These are phyloP conservation scores for Fistularia commersonii DNA, from an alignment of 2,797 vertebrate species.

Conservation along the genomic window DNA sequence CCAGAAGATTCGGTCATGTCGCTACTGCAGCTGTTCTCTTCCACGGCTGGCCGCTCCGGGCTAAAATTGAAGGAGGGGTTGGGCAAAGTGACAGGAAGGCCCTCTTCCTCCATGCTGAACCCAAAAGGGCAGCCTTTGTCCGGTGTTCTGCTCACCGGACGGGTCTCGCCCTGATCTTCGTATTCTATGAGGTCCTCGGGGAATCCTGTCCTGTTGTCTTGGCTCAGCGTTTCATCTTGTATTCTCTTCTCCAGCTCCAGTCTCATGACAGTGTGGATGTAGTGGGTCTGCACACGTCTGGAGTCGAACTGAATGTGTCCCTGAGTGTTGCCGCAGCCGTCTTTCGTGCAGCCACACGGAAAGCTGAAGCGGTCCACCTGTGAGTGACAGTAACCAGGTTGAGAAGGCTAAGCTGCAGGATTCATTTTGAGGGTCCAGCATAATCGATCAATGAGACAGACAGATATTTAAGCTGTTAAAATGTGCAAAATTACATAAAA, in stretches of 20 bases:
- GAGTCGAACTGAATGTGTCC: constrained; percentile 88
- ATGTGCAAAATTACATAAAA: too few relatives aligned
- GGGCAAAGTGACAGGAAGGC: constrained; percentile 49
- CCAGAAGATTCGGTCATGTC: constrained; percentile 85
- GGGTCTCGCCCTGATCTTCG: constrained; percentile 18
- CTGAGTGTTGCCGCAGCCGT: constrained; percentile 83
- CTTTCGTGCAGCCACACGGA: constrained; percentile 88
- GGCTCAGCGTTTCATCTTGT: constrained; percentile 48
- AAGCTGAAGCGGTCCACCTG: constrained; percentile 91
- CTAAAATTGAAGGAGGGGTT: constrained; percentile 63
- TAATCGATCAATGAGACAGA: too few relatives aligned
- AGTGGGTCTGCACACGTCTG: constrained; percentile 84
- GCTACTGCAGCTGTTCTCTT: constrained; percentile 87
- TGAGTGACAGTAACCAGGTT: constrained; percentile 2
- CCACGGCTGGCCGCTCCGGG: constrained; percentile 61
- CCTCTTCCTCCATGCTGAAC: constrained; percentile 43
- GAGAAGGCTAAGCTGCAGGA: neutral
- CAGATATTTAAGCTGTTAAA: too few relatives aligned
- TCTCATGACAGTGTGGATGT: constrained; percentile 89
- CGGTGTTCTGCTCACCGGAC: constrained; percentile 17
- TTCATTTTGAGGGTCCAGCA: too few relatives aligned
- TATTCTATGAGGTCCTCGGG: constrained; percentile 34
- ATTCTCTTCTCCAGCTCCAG: constrained; percentile 82
- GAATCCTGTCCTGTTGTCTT: constrained; percentile 21
- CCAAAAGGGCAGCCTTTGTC: constrained; percentile 51